Conservation (phyloP, 1,140 invertebrate genomes). For the Aphidius ervi region DNA sequence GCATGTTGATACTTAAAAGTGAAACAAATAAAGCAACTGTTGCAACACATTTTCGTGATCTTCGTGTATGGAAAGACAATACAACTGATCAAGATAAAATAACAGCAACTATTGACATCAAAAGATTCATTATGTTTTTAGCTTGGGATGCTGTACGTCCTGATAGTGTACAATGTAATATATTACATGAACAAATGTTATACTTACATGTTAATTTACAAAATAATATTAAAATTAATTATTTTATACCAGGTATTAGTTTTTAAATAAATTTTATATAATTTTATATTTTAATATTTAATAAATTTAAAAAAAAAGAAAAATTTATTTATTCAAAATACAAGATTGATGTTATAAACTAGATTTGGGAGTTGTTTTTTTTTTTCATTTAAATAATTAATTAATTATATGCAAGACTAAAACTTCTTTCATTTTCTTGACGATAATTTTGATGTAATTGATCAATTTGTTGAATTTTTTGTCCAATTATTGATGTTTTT, state of each 20-base stretch:
- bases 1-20: conserved; percentile 68
- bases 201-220: conserved; percentile 58
- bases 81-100: conserved; percentile 32
- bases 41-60: conserved; percentile 70
- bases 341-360: not conserved
- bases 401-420: conserved; percentile 56
- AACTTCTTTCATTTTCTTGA: conserved; percentile 69
- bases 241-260: conserved; percentile 55
- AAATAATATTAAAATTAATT: conserved; percentile 58
- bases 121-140: conserved; percentile 57
- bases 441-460: conserved; percentile 76
- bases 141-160: conserved; percentile 59
- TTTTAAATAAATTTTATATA: conserved; percentile 16
- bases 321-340: not conserved
- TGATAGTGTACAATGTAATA: conserved; percentile 57
- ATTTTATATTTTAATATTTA: not conserved
- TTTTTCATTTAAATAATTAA: too few relatives aligned
- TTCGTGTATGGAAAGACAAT: conserved; percentile 49
- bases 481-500: conserved; percentile 68
- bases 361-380: conserved; percentile 3
- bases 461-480: conserved; percentile 77
- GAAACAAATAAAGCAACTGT: conserved; percentile 73
- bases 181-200: conserved; percentile 52
- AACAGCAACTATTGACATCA: conserved; percentile 55
- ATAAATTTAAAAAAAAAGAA: too few relatives aligned